Percentiles rank a stretch among this genome's conserved stretches.
phyloP scores from a whole-genome alignment of 2,888 invertebrate genomes.

The Scrobipalpa atriplicella region DNA sequence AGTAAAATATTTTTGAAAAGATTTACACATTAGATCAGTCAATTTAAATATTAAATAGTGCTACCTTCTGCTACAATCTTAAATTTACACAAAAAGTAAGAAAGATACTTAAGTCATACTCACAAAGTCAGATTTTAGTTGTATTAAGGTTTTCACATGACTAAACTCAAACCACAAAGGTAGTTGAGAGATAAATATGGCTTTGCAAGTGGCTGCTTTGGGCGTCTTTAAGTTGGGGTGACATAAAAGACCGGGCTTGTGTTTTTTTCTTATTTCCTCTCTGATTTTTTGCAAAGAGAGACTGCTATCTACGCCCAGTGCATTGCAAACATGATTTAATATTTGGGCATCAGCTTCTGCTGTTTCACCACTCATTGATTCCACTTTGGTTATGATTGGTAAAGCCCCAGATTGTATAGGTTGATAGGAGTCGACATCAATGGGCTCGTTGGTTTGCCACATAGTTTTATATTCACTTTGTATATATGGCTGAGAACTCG shows the following conservation, averaged over 20 bases:
- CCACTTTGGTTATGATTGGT: neutral
- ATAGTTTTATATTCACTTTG: neutral
- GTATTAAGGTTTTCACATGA: neutral
- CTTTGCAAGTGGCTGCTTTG: neutral
- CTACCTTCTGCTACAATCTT: too few relatives aligned
- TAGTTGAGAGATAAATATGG: neutral
- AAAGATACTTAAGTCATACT: neutral
- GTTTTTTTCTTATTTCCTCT: neutral
- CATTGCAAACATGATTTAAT: neutral
- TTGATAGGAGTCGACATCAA: neutral
- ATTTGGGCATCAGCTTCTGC: neutral
- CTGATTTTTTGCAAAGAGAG: neutral
- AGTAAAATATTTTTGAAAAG: too few relatives aligned
- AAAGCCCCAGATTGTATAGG: neutral
- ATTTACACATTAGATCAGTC: too few relatives aligned
- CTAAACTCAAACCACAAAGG: neutral
- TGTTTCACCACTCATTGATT: neutral
- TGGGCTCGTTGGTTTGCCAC: neutral
- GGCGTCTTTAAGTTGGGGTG: neutral
- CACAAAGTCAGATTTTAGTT: neutral
- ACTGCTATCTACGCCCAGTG: neutral
- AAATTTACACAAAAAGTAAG: too few relatives aligned
- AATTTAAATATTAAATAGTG: too few relatives aligned
- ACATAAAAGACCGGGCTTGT: neutral
- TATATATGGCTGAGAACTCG: too few relatives aligned